phyloP scores from a whole-genome alignment of 2,797 vertebrate species.

The Lagorchestes hirsutus region DNA sequence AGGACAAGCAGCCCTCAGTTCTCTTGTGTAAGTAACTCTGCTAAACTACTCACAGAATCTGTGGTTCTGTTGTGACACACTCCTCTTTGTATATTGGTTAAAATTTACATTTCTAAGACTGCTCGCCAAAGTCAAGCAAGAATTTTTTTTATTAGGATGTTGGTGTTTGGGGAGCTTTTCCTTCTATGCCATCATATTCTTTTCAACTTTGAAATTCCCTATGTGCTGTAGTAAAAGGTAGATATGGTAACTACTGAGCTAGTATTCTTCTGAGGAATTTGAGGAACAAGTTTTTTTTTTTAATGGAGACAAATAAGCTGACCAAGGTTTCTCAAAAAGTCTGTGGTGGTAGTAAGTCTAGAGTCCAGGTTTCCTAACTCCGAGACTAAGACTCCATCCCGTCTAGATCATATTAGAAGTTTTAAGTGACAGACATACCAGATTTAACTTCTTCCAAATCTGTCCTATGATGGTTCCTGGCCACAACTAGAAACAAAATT shows the following conservation, averaged over 20 bases:
- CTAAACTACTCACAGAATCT: not conserved
- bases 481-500: not conserved
- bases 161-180: slow-evolving; percentile 1
- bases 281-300: not conserved
- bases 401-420: not conserved
- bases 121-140: slow-evolving; percentile 56
- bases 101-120: not conserved
- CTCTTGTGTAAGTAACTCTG: slow-evolving; percentile 95
- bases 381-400: not conserved
- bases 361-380: not conserved
- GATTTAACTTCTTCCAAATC: not conserved
- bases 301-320: not conserved
- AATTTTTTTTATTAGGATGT: not conserved
- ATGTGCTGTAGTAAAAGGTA: not conserved
- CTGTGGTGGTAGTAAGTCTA: not conserved
- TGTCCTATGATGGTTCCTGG: not conserved
- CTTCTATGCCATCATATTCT: not conserved
- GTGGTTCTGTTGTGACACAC: rapidly evolving
- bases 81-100: not conserved
- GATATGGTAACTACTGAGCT: not conserved
- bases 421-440: not conserved
- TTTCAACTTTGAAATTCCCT: not conserved
- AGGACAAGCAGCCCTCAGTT: slow-evolving; percentile 96
- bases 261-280: not conserved
- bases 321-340: not conserved